Evolutionary conservation across 2,797 vertebrate genomes (phyloP).

Genomic region (Toxotes lorentzi): DNA sequence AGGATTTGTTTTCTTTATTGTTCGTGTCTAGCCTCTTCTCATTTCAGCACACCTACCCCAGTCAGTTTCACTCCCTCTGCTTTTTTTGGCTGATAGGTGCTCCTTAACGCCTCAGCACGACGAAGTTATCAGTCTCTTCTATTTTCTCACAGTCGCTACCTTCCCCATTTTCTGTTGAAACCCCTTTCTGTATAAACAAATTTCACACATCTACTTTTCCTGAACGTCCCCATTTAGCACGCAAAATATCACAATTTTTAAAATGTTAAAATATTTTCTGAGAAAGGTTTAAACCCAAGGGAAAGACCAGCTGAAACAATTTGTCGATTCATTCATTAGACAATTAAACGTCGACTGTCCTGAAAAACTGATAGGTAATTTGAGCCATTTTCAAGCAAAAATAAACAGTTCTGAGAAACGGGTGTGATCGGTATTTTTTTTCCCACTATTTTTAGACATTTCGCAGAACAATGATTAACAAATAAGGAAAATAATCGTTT

Average conservation of each 20-base stretch:
- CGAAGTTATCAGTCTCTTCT: slow-evolving; percentile 11
- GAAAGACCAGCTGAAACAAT: background rate
- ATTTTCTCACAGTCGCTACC: slow-evolving; percentile 7
- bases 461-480: background rate
- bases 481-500: background rate
- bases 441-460: background rate
- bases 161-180: background rate
- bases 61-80: slow-evolving; percentile 21
- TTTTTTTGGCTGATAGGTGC: slow-evolving; percentile 28
- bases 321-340: background rate
- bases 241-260: background rate
- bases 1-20: slow-evolving; percentile 14
- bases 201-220: background rate
- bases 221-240: background rate
- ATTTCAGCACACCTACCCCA: background rate
- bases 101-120: slow-evolving; percentile 14
- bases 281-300: background rate
- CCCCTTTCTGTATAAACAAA: background rate
- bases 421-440: no score
- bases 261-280: background rate
- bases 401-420: no score
- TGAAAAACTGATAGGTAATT: background rate
- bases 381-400: no score
- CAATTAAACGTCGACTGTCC: background rate
- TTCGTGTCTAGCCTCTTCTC: slow-evolving; percentile 14